These are phyloP conservation scores for Hydrolagus colliei DNA, from an alignment of 2,797 vertebrate species.

Conservation along the genomic window DNA sequence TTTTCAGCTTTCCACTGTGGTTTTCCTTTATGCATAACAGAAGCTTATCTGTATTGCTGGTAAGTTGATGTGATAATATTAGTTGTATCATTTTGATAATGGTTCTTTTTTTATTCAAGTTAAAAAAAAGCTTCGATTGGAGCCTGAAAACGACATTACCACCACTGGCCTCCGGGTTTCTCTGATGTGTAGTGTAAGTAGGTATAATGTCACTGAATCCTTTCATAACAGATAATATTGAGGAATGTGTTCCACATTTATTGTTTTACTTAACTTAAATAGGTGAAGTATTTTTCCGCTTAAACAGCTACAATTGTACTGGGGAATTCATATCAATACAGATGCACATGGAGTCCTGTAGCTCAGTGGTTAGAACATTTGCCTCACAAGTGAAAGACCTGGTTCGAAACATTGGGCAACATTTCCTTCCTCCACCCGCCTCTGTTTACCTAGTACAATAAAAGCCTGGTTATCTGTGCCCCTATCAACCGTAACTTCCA, in stretches of 20 bases:
- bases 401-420: too few species aligned
- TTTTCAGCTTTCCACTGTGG: background rate
- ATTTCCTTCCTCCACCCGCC: too few species aligned
- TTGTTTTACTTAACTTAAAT: background rate
- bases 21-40: background rate
- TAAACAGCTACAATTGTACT: background rate
- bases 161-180: constrained; percentile 93
- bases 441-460: too few species aligned
- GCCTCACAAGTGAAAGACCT: too few species aligned
- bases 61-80: background rate
- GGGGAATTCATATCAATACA: too few species aligned
- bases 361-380: too few species aligned
- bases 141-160: constrained; percentile 94
- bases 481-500: too few species aligned
- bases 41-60: background rate
- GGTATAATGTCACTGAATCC: background rate
- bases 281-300: background rate
- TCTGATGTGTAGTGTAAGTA: constrained; percentile 91
- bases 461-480: too few species aligned
- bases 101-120: constrained; percentile 54
- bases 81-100: background rate
- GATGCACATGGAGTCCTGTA: too few species aligned
- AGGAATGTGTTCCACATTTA: background rate
- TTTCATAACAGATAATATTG: fast-evolving
- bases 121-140: constrained; percentile 90